Evolutionary conservation across 2,113 vertebrate genomes (phyloP), one percentile per base, ranked within the genome.

Genomic region (Tricholaema leucomelas): DNA sequence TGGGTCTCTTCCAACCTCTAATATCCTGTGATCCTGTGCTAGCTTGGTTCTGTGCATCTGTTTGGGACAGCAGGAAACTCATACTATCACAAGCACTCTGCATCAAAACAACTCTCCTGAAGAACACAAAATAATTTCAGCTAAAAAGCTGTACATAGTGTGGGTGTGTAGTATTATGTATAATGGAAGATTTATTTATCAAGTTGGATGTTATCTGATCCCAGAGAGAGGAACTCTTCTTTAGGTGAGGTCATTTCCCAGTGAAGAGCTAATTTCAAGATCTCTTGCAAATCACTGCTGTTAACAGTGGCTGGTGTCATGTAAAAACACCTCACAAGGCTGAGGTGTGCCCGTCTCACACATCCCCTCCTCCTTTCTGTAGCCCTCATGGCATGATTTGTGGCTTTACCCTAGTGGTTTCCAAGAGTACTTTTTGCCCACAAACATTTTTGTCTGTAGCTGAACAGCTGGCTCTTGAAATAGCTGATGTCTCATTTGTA

Each of bases 1-100:
- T n/a, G n/a, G n/a, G n/a, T n/a, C n/a, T n/a, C n/a, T n/a, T n/a
- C n/a, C n/a, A n/a, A n/a, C n/a, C n/a, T n/a, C n/a, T n/a, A n/a
- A n/a, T n/a, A n/a, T n/a, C n/a, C n/a, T n/a, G n/a, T n/a, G n/a
- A n/a, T n/a, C n/a, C n/a, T n/a, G n/a, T n/a, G n/a, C n/a, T n/a
- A n/a, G n/a, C n/a, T 93, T 63, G 17, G 84, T 88, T 94, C 82
- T 82, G 82, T 28, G 25, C 91, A 82, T 38, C 24, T 50, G 28
- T 54, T 67, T 40, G 67, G 35, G 27, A 63, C 48, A 63, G 27
- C 18, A 52, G 48, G 23, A 38, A 58, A 58, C n/a, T 56, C 31
- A 20, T 48, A 50, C 35, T 61, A 36, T 54, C 10, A 4, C 40
- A 30, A 73, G 25, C 15, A 7, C 35, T 71, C 52, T 28, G 16